These are phyloP conservation scores for Macrostomum lignano DNA, from an alignment of 1,140 invertebrate genomes.

Conservation along the genomic window DNA sequence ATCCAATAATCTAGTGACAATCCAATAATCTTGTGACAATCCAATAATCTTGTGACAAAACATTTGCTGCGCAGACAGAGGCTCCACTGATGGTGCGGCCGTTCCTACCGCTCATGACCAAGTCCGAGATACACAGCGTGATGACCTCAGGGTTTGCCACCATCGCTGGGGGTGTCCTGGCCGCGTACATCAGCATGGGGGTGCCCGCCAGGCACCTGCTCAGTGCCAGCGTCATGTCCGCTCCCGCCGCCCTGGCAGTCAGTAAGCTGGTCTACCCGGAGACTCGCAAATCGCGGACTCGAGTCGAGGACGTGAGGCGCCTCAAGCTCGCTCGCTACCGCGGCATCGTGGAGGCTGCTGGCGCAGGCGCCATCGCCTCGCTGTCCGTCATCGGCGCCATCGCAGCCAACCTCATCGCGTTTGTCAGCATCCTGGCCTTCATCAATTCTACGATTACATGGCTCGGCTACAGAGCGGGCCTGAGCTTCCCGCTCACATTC, in stretches of 20 bases:
- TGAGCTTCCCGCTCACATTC: constrained; percentile 23
- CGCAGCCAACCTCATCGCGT: constrained; percentile 62
- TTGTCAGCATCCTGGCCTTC: constrained; percentile 54
- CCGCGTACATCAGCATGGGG: constrained; percentile 16
- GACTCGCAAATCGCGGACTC: constrained; percentile 34
- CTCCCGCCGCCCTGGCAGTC: constrained; percentile 55
- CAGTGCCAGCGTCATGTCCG: constrained; percentile 72
- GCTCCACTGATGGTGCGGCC: constrained; percentile 18
- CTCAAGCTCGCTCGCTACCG: constrained; percentile 37
- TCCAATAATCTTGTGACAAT: constrained; percentile 2
- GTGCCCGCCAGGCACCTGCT: constrained; percentile 33
- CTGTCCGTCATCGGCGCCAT: constrained; percentile 56
- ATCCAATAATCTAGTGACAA: too few species aligned
- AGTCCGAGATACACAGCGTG: constrained; percentile 18
- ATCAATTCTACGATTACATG: constrained; percentile 48
- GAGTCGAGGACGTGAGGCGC: constrained; percentile 7
- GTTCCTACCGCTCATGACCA: constrained; percentile 16
- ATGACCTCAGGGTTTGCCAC: constrained; percentile 23
- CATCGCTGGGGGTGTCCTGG: constrained; percentile 16
- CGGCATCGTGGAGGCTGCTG: constrained; percentile 57
- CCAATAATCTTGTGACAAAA: neutral
- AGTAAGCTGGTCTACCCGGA: constrained; percentile 70
- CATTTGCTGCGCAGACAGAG: constrained; percentile 12
- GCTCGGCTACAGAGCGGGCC: constrained; percentile 44
- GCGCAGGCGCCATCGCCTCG: constrained; percentile 49